Percentiles rank a stretch among this genome's conserved stretches.
Evolutionary conservation across 2,888 invertebrate species (phyloP).

Genomic region (Aporophyla lueneburgensis): DNA sequence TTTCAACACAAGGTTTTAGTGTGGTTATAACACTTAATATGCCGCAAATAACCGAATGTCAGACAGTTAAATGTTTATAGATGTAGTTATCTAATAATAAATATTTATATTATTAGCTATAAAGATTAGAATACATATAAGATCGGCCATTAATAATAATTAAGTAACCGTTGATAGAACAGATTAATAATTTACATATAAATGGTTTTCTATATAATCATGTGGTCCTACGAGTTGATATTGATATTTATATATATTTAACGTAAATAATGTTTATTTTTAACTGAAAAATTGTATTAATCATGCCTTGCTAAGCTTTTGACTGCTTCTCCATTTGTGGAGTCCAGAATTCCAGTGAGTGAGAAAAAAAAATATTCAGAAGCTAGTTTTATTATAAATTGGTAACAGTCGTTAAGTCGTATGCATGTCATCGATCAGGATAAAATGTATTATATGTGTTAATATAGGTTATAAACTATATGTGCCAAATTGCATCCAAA

Average conservation of each 20-base stretch:
- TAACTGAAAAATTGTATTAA: neutral
- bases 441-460: neutral
- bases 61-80: neutral
- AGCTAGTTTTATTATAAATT: neutral
- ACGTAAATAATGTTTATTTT: neutral
- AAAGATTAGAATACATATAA: neutral
- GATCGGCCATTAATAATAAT: neutral
- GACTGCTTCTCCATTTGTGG: neutral
- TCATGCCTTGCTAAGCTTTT: neutral
- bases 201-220: neutral
- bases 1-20: neutral
- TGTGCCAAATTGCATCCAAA: neutral
- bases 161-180: slow-evolving; percentile 3
- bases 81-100: neutral
- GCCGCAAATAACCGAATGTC: neutral
- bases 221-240: neutral
- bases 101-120: neutral
- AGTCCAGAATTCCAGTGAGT: neutral
- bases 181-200: slow-evolving; percentile 24
- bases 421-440: neutral
- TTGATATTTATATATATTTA: neutral
- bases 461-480: neutral
- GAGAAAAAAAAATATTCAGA: neutral
- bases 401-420: neutral
- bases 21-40: neutral